phyloP scores from a whole-genome alignment of 2,888 invertebrate species.

The Zele albiditarsus region DNA sequence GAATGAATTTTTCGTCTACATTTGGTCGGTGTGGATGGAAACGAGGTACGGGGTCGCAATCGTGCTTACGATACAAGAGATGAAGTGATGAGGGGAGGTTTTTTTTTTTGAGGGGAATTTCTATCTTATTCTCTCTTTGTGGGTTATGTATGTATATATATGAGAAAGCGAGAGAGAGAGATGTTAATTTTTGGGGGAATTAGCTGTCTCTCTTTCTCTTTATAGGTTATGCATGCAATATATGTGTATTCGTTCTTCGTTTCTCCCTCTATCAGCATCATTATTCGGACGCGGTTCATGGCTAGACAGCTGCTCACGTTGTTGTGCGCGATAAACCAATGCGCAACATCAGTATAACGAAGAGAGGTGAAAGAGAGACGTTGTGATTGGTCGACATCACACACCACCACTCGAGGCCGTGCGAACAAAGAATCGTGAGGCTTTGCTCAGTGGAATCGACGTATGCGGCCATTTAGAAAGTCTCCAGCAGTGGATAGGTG shows the following conservation, averaged over 20 bases:
- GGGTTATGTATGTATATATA: no score
- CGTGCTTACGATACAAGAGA: conserved; percentile 5
- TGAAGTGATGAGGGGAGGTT: background rate
- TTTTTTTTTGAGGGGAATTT: no score
- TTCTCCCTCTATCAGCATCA: background rate
- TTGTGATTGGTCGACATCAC: conserved; percentile 51
- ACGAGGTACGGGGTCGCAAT: conserved; percentile 25
- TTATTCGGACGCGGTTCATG: conserved; percentile 27
- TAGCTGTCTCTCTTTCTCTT: background rate
- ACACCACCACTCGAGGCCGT: conserved; percentile 50
- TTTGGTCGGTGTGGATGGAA: conserved; percentile 36
- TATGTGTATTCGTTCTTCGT: background rate
- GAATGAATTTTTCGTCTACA: conserved; percentile 31
- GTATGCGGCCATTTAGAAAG: conserved; percentile 65
- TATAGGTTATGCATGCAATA: conserved; percentile 10
- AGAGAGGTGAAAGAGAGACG: conserved; percentile 35
- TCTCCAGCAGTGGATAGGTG: conserved; percentile 61
- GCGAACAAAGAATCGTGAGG: conserved; percentile 66
- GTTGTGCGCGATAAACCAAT: conserved; percentile 43
- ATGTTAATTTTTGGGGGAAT: background rate
- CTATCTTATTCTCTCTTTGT: no score
- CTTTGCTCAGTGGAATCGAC: conserved; percentile 55
- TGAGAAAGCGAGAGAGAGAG: conserved; percentile 17
- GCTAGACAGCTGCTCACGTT: conserved; percentile 35
- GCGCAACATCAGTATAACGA: conserved; percentile 41